A percentile compares a stretch with the other conserved stretches of the same genome.
Evolutionary conservation across 2,888 invertebrate species (phyloP).

Genomic region (Dryobotodes eremita): DNA sequence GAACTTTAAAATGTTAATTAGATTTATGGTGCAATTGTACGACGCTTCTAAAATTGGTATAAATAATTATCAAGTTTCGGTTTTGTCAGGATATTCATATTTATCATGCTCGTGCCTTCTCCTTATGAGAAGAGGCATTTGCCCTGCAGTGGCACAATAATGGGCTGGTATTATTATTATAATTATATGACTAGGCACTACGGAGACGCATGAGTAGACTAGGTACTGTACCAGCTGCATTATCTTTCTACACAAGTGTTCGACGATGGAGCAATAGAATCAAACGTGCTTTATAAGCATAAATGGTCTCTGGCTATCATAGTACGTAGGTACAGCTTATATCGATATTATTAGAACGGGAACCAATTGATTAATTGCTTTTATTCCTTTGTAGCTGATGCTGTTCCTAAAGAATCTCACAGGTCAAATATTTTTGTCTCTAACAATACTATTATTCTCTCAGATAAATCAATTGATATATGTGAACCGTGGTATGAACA

Average conservation of each 20-base stretch:
- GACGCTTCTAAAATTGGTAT: not conserved
- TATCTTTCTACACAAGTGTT: slow-evolving; percentile 21
- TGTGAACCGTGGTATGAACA: not conserved
- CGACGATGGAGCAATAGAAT: slow-evolving; percentile 25
- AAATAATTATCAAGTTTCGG: not conserved
- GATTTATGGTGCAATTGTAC: not conserved
- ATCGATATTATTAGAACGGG: not conserved
- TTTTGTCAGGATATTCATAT: slow-evolving; percentile 1
- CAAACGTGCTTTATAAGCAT: slow-evolving; percentile 41
- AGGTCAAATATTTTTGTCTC: slow-evolving; percentile 23
- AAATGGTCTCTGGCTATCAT: not conserved
- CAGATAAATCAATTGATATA: slow-evolving; percentile 27
- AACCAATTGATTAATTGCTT: not conserved
- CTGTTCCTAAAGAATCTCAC: slow-evolving; percentile 5
- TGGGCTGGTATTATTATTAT: not conserved
- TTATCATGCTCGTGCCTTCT: not conserved
- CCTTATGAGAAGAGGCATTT: not conserved
- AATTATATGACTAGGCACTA: not conserved
- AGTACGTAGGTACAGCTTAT: slow-evolving; percentile 11
- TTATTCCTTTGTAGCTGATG: not conserved
- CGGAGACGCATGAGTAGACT: not conserved
- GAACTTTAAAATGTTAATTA: not conserved
- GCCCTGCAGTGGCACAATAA: not conserved
- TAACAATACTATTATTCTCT: slow-evolving; percentile 54
- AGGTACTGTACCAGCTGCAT: slow-evolving; percentile 13